phyloP scores from a whole-genome alignment of 1,140 invertebrate genomes.

The Saccostrea cuccullata region DNA sequence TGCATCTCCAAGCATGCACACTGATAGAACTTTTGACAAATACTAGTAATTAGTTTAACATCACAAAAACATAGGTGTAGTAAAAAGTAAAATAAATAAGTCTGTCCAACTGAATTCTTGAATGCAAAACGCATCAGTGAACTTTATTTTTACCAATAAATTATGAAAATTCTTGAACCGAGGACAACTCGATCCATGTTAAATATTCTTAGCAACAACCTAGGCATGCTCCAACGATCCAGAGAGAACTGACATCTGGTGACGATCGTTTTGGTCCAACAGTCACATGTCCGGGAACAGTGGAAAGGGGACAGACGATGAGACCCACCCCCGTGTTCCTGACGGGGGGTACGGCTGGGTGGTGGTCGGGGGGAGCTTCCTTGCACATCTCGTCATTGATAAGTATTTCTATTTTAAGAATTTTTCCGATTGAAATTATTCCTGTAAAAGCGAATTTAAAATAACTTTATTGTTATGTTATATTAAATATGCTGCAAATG shows the following conservation, averaged over 20 bases:
- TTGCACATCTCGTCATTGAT: conserved; percentile 46
- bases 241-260: not conserved
- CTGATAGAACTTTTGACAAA: too few relatives aligned
- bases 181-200: too few relatives aligned
- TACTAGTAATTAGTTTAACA: too few relatives aligned
- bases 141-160: too few relatives aligned
- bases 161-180: too few relatives aligned
- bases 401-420: not conserved
- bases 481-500: not conserved
- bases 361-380: conserved; percentile 44
- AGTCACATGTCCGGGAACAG: too few relatives aligned
- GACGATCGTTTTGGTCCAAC: not conserved
- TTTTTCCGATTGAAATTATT: not conserved
- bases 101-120: too few relatives aligned
- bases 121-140: too few relatives aligned
- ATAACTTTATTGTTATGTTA: not conserved
- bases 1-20: too few relatives aligned
- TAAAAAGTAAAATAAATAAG: too few relatives aligned
- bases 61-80: too few relatives aligned
- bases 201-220: not conserved
- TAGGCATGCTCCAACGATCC: not conserved
- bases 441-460: too few relatives aligned
- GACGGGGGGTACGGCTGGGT: conserved; percentile 44
- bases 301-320: not conserved
- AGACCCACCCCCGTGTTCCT: not conserved